Conservation (phyloP, 2,797 vertebrate genomes). For the Ctenosaura bakeri region DNA sequence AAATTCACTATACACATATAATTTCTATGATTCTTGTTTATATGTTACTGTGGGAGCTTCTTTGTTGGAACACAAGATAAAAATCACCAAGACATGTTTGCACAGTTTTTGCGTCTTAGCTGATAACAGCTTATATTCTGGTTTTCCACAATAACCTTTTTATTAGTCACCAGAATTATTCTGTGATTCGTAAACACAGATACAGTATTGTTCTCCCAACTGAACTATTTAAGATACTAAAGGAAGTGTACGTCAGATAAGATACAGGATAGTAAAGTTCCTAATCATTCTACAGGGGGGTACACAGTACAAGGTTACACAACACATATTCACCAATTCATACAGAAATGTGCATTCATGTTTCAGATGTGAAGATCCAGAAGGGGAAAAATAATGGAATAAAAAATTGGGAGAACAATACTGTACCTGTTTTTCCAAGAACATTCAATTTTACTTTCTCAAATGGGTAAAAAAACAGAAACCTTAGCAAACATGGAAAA, state of each 20-base stretch:
- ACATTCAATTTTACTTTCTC: too few species aligned
- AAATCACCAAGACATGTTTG: not conserved
- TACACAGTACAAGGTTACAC: too few species aligned
- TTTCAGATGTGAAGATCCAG: too few species aligned
- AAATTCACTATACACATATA: not conserved
- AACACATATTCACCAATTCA: too few species aligned
- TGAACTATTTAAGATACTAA: conserved; percentile 18
- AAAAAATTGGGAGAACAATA: too few species aligned
- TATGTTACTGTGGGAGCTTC: not conserved
- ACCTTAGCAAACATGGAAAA: too few species aligned
- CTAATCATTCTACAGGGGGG: not conserved
- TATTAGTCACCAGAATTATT: accelerated
- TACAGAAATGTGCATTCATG: too few species aligned
- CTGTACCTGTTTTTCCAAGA: too few species aligned
- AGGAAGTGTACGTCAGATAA: not conserved
- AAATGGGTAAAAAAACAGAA: too few species aligned
- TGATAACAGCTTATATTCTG: conserved; percentile 1
- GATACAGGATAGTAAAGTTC: not conserved
- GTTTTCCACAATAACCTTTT: conserved; percentile 13
- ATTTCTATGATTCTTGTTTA: not conserved
- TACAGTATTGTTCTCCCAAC: too few species aligned
- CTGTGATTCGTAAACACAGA: not conserved
- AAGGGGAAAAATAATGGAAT: too few species aligned
- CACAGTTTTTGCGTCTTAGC: conserved; percentile 6
- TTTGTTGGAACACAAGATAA: not conserved